Evolutionary conservation across 2,113 vertebrate genomes (phyloP).

Genomic region (Daubentonia madagascariensis): DNA sequence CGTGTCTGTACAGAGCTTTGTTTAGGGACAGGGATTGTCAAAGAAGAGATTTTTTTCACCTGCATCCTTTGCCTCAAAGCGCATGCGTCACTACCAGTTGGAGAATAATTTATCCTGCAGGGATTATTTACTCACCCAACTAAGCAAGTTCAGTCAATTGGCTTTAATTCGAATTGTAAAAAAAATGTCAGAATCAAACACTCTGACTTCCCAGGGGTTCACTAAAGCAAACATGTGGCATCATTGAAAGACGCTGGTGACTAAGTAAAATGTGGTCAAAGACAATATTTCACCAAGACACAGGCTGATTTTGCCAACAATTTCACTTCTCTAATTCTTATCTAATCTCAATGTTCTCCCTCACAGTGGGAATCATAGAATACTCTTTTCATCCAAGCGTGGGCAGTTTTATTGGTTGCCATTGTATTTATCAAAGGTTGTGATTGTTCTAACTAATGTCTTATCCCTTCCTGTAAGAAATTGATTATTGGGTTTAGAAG

Average conservation of each 20-base stretch:
- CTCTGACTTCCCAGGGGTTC: accelerated
- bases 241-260: neutral
- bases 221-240: accelerated
- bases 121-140: neutral
- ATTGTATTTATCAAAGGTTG: neutral
- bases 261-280: neutral
- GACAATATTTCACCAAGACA: neutral
- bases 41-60: accelerated
- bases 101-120: neutral
- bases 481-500: neutral
- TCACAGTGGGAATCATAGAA: neutral
- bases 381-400: neutral
- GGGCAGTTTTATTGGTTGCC: no score
- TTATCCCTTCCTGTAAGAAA: neutral
- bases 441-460: neutral
- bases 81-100: accelerated
- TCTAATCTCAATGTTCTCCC: neutral
- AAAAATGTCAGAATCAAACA: neutral
- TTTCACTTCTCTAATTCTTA: neutral
- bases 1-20: neutral
- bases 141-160: neutral
- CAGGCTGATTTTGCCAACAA: neutral
- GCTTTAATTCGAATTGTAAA: neutral
- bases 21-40: neutral
- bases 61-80: no score